Conservation (phyloP, 2,797 vertebrate genomes). For the Gallinago stenura region DNA sequence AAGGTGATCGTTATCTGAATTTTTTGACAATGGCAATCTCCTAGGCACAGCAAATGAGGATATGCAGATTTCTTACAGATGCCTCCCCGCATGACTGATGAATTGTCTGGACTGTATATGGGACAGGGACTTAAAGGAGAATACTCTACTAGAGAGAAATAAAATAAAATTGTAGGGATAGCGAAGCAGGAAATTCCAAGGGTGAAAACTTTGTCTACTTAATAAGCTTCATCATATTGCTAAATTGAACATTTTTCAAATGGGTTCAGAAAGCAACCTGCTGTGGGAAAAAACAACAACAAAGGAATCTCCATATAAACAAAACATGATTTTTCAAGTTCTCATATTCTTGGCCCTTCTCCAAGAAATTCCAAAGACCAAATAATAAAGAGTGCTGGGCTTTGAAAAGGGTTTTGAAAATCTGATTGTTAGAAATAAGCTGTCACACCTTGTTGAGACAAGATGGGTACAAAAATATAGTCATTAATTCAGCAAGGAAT, state of each 20-base stretch:
- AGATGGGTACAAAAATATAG: background rate
- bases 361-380: background rate
- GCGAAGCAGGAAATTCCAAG: background rate
- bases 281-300: background rate
- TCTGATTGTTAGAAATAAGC: background rate
- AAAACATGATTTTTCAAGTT: background rate
- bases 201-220: background rate
- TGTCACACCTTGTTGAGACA: background rate
- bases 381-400: background rate
- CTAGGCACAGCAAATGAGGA: background rate
- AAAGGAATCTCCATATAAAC: background rate
- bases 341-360: background rate
- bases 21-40: background rate
- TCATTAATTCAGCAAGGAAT: background rate
- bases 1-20: background rate
- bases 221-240: background rate
- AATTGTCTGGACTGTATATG: background rate
- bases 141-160: background rate
- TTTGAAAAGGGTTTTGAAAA: background rate
- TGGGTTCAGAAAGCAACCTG: background rate
- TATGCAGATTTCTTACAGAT: background rate
- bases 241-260: background rate
- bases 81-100: fast-evolving
- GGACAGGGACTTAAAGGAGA: background rate
- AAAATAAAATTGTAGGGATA: background rate